Evolutionary conservation across 2,113 vertebrate genomes (phyloP).

Genomic region (Sander lucioperca): DNA sequence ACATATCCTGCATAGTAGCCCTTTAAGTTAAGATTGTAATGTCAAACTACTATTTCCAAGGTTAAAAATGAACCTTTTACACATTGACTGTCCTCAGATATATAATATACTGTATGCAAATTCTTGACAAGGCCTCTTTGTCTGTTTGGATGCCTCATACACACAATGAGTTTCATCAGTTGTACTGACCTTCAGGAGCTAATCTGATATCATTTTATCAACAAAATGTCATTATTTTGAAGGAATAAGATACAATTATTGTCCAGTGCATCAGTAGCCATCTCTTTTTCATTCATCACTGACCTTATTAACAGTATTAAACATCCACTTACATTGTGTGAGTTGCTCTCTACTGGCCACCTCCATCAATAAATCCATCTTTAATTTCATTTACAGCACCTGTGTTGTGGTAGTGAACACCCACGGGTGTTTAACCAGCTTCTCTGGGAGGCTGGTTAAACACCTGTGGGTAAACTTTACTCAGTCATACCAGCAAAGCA

Average conservation of each 20-base stretch:
- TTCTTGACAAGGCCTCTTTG: background rate
- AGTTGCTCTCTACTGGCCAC: background rate
- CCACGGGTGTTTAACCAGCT: background rate
- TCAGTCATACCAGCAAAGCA: background rate
- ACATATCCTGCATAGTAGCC: too few species aligned
- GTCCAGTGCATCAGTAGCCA: too few species aligned
- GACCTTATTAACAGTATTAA: background rate
- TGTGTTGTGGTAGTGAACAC: background rate
- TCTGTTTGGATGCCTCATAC: too few species aligned
- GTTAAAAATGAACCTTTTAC: background rate
- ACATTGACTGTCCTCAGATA: background rate
- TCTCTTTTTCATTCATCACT: background rate
- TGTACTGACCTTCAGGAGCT: too few species aligned
- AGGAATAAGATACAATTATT: background rate
- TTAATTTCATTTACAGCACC: constrained; percentile 1
- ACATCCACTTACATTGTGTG: background rate
- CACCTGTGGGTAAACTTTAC: background rate
- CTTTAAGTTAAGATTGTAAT: too few species aligned
- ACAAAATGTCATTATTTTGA: background rate
- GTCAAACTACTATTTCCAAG: background rate
- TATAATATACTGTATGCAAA: background rate
- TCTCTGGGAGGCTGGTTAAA: background rate
- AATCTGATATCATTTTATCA: background rate
- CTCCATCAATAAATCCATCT: background rate
- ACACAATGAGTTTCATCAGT: too few species aligned